These are phyloP conservation scores for Pammene fasciana DNA, from an alignment of 2,888 invertebrate genomes.

Conservation along the genomic window DNA sequence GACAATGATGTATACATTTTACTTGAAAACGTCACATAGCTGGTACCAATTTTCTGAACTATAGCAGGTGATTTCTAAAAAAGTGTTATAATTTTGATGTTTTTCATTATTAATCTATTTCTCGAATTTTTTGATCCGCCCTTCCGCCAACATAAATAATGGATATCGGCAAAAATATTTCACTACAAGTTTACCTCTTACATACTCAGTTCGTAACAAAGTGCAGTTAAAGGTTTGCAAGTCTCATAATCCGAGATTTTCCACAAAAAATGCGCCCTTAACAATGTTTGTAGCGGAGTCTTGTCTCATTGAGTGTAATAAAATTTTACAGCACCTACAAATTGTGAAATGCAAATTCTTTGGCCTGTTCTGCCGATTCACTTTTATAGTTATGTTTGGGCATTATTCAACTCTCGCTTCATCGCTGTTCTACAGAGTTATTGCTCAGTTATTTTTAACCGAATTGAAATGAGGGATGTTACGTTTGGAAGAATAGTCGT, in stretches of 20 bases:
- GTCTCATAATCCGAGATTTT: neutral
- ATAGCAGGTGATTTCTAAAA: no score
- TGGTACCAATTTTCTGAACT: no score
- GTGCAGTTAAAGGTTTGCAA: neutral
- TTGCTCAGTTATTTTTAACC: slow-evolving; percentile 1
- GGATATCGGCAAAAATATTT: neutral
- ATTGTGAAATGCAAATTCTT: slow-evolving; percentile 40
- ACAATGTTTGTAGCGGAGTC: slow-evolving; percentile 20
- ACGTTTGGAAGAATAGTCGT: no score
- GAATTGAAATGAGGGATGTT: neutral
- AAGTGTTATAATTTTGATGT: no score
- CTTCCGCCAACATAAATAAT: no score
- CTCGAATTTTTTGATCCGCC: no score
- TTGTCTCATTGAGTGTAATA: slow-evolving; percentile 35
- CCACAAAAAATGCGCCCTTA: slow-evolving; percentile 8
- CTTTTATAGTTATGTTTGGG: slow-evolving; percentile 31
- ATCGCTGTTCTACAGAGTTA: neutral
- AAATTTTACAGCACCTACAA: slow-evolving; percentile 40
- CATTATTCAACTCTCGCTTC: slow-evolving; percentile 23
- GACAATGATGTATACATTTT: no score
- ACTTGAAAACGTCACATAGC: no score
- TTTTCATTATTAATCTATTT: no score
- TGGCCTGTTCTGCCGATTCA: slow-evolving; percentile 24
- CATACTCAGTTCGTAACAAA: neutral
- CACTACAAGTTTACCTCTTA: neutral